A percentile compares a stretch with the other conserved stretches of the same genome.
Conservation (phyloP, 2,797 vertebrate genomes). For the Ctenopoma multispine region DNA sequence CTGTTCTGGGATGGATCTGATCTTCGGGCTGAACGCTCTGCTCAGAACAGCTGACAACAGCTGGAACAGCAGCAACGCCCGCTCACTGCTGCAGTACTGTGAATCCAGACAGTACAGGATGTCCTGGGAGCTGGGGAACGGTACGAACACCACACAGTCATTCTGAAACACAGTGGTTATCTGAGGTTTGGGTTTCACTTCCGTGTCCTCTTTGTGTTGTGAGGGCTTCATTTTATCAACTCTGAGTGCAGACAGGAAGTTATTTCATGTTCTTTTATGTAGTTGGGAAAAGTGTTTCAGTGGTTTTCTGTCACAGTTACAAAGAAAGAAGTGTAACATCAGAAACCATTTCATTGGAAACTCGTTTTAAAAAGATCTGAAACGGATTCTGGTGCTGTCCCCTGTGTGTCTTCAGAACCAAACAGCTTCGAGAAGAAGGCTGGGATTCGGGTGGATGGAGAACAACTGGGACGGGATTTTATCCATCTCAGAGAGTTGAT, state of each 20-base stretch:
- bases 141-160: conserved; percentile 20
- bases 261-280: neutral
- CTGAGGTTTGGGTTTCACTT: conserved; percentile 20
- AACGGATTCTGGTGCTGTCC: neutral
- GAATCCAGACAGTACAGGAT: conserved; percentile 84
- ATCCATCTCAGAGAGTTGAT: conserved; percentile 85
- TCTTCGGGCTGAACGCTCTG: conserved; percentile 95
- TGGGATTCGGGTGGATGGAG: conserved; percentile 86
- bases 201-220: neutral
- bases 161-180: conserved; percentile 2
- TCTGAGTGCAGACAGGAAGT: conserved; percentile 1
- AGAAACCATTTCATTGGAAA: neutral
- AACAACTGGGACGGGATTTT: conserved; percentile 92
- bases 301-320: neutral
- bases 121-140: conserved; percentile 97
- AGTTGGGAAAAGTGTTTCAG: neutral
- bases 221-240: neutral
- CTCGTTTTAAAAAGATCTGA: neutral
- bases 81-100: conserved; percentile 87
- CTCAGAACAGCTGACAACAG: conserved; percentile 82
- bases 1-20: conserved; percentile 89
- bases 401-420: conserved; percentile 85
- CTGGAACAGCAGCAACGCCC: conserved; percentile 92
- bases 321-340: too few relatives aligned
- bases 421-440: conserved; percentile 95